Evolutionary conservation across 1,140 invertebrate species (phyloP).

Genomic region (Trichonephila clavipes): DNA sequence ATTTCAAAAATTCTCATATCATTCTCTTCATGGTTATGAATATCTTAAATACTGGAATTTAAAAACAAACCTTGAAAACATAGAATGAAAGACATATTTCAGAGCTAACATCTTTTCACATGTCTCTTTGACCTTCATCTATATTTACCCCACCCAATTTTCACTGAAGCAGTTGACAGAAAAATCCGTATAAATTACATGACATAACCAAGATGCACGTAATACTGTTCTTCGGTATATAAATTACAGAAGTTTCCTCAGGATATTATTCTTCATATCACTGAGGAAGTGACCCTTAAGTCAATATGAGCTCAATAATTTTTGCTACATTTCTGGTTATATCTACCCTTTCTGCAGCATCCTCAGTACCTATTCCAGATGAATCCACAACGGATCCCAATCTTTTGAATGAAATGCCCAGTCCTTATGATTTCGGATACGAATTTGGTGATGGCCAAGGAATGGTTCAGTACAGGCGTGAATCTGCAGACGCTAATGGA

Average conservation of each 20-base stretch:
- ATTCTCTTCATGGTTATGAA: too few species aligned
- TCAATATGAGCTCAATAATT: not conserved
- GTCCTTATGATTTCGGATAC: constrained; percentile 74
- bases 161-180: not conserved
- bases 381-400: too few species aligned
- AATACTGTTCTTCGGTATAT: not conserved
- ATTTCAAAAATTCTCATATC: too few species aligned
- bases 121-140: not conserved
- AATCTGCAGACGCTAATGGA: constrained; percentile 61
- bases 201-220: not conserved
- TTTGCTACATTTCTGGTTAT: not conserved
- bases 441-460: constrained; percentile 72
- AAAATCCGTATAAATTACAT: not conserved
- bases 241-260: not conserved
- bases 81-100: not conserved
- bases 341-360: not conserved
- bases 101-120: not conserved
- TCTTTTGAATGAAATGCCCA: constrained; percentile 7
- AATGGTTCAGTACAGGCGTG: constrained; percentile 56
- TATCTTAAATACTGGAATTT: not conserved
- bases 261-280: not conserved
- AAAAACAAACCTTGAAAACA: not conserved
- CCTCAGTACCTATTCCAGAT: not conserved
- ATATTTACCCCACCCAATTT: not conserved
- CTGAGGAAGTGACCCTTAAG: not conserved